Evolutionary conservation across 2,888 invertebrate genomes (phyloP), one percentile per base, ranked within the genome.

Genomic region (Metellina segmentata): DNA sequence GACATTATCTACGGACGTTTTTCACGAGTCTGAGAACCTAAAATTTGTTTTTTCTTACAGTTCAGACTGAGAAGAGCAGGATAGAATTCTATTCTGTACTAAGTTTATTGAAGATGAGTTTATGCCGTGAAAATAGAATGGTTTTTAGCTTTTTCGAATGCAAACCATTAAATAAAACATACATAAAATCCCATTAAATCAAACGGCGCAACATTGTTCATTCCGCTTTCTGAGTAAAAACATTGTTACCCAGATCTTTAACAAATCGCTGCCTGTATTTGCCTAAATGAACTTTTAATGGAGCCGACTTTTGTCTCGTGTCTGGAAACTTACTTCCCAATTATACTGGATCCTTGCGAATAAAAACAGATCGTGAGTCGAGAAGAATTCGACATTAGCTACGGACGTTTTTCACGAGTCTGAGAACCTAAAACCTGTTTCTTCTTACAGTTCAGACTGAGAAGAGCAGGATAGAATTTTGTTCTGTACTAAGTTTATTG

Each of bases 261-360:
- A 61, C 61, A 61, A 61, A 61, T 61, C 61, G 61, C 16, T 8
- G 61, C 61, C 9, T 61, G 61, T 61, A 61, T 61, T 61, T 61
- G 61, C 61, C 61, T 61, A 61, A 61, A 61, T 61, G 61, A 61
- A 61, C 61, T 61, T 61, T 61, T 61, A 61, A 61, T 61, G 61
- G 61, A 11, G 61, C 16, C 5, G 61, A 7, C 61, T 11, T 34
- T 34, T 34, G 34, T 34, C 34, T 34, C 1, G 34, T 34, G 34
- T 4, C 34, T 34, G 34, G 34, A 34, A 34, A 34, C 34, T 34
- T 34, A 2, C 34, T 34, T 34, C 34, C 1, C 34, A 34, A 34
- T 4, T 34, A n/a, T n/a, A 34, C 34, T 34, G 1, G 34, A 34
- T 34, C 34, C 4, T 34, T 34, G 34, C 34, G 34, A 34, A 34